Conservation (phyloP, 2,888 invertebrate genomes). For the Carterocephalus palaemon region DNA sequence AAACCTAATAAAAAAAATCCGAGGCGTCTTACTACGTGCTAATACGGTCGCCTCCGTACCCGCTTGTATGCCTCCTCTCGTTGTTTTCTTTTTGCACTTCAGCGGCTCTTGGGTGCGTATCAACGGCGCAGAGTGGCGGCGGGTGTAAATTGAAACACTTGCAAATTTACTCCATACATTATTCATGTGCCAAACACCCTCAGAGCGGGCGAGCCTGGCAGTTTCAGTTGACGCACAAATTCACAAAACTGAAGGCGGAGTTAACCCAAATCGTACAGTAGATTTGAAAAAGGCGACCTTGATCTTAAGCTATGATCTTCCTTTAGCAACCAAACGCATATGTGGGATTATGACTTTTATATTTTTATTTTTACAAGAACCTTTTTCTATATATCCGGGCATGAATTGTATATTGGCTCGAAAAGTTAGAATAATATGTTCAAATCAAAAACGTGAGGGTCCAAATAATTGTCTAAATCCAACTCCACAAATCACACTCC, state of each 20-base stretch:
- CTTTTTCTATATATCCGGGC: too few relatives aligned
- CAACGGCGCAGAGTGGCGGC: conserved; percentile 62
- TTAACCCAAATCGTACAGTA: conserved; percentile 39
- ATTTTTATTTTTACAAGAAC: too few relatives aligned
- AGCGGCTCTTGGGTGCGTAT: conserved; percentile 65
- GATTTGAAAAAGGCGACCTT: conserved; percentile 10
- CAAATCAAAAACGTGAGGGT: conserved; percentile 36
- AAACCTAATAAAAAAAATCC: conserved; percentile 21
- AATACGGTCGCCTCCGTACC: conserved; percentile 35
- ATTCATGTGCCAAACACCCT: conserved; percentile 74
- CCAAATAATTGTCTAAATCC: conserved; percentile 46
- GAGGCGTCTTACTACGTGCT: conserved; percentile 32
- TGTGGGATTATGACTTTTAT: too few relatives aligned
- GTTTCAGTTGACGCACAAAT: conserved; percentile 62
- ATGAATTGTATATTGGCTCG: too few relatives aligned
- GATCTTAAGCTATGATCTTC: too few relatives aligned
- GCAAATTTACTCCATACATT: conserved; percentile 78
- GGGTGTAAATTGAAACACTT: conserved; percentile 79
- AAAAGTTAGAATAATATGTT: too few relatives aligned
- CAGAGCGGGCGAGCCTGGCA: conserved; percentile 49
- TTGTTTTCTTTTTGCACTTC: conserved; percentile 75
- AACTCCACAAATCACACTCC: conserved; percentile 61
- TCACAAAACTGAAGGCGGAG: conserved; percentile 49
- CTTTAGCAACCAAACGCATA: too few relatives aligned
- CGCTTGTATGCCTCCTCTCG: conserved; percentile 46